Evolutionary conservation across 1,140 invertebrate species (phyloP).

Genomic region (Aleiodes sp.): DNA sequence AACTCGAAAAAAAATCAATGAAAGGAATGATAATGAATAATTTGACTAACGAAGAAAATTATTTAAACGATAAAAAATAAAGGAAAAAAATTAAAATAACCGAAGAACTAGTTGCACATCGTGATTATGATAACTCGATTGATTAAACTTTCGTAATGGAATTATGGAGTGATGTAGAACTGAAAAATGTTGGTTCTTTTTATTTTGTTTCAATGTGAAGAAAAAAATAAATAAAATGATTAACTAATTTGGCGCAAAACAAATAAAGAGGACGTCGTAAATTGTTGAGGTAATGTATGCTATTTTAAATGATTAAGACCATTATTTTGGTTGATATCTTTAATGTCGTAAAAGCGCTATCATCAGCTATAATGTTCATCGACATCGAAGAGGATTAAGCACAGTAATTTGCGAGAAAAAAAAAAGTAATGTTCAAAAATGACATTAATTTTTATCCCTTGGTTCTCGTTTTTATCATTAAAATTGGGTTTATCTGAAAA

Average conservation of each 20-base stretch:
- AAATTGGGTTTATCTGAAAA: constrained; percentile 24
- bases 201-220: constrained; percentile 11
- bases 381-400: constrained; percentile 14
- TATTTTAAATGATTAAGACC: constrained; percentile 18
- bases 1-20: no score
- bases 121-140: no score
- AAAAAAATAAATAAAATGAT: constrained; percentile 25
- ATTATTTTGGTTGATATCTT: constrained; percentile 21
- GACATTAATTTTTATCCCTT: constrained; percentile 12
- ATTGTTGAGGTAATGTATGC: constrained; percentile 6
- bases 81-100: no score
- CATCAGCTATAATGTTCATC: constrained; percentile 21
- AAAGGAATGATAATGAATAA: no score
- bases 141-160: no score
- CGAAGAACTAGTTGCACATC: no score
- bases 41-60: no score
- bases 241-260: constrained; percentile 7
- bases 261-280: background rate
- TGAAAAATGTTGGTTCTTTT: no score
- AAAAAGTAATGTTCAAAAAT: background rate
- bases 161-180: no score
- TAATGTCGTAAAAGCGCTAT: constrained; percentile 20
- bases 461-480: background rate
- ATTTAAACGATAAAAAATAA: no score
- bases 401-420: constrained; percentile 4